Base-by-base conservation (phyloP, 2,113 vertebrate genomes). In the Phoxinus phoxinus region DNA sequence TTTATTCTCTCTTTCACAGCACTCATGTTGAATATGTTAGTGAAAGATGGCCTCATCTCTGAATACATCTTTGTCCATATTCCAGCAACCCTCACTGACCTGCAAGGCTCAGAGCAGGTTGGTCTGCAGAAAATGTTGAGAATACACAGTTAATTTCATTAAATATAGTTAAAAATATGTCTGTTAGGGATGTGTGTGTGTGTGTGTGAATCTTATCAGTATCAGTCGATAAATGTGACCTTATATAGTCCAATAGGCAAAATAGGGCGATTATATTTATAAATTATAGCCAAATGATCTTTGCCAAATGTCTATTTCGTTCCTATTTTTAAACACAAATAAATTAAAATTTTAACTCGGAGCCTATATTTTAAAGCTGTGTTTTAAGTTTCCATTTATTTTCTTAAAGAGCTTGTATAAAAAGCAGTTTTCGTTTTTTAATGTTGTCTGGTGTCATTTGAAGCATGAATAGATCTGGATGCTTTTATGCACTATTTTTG, bases 41-140 rank as follows among this genome's bases (percentile, higher is more conserved):
- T 98, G 86, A 92, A 94, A 35, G 96, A 96, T 23, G 94, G 95
- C 3, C 92, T 99, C 53, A 95, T 99, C 87, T 98, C 97, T 0
- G 94, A 96, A 80, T 98, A 94, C 84, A 92, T 72, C 0, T 30
- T 99, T 35, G 51, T 95, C 83, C 95, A 93, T 89, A 94, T 99
- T 67, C 95, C 97, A 1, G 94, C 93, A 56, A 95, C 91, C 46
- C 90, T 96, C 27, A 95, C 44, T 86, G 97, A 98, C 83, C 91
- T 97, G 48, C 93, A 96, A 86, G 96, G 96, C 82, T 95, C 97
- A 15, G 87, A 87, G 84, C 95, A 94, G 96, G 98, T 99, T 93
- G 91, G 91, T 67, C 10, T 41, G 12, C 4, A 72, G 3, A 59
- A 2, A 11, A 19, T 75, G 23, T 6, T 56, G 4, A 67, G 10